These are phyloP conservation scores for Cydia strobilella DNA, from an alignment of 1,140 invertebrate species.

Conservation along the genomic window DNA sequence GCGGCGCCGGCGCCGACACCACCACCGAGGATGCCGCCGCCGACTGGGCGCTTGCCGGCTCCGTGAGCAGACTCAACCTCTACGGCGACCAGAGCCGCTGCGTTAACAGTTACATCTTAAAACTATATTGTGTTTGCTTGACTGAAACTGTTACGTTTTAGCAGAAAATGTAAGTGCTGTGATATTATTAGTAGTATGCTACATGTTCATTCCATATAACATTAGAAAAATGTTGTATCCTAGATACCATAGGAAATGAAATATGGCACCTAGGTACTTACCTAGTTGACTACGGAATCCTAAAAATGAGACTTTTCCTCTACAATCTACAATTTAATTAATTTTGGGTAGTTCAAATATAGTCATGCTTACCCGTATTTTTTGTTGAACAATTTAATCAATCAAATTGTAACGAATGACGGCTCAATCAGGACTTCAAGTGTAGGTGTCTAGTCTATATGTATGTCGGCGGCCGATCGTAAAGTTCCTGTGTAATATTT, in stretches of 20 bases:
- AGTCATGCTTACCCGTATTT: neutral
- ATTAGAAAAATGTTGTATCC: neutral
- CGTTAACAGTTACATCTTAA: slow-evolving; percentile 86
- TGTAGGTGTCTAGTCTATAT: neutral
- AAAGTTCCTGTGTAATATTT: too few species aligned
- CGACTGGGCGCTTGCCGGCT: slow-evolving; percentile 81
- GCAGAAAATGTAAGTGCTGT: slow-evolving; percentile 52
- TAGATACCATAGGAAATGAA: neutral
- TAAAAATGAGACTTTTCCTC: neutral
- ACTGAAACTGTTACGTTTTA: slow-evolving; percentile 7
- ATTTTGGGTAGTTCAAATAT: neutral
- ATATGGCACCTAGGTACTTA: neutral
- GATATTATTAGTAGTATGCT: slow-evolving; percentile 30
- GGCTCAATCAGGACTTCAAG: neutral
- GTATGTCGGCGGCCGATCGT: too few species aligned
- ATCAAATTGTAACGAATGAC: neutral
- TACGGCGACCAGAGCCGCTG: slow-evolving; percentile 90
- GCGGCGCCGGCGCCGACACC: slow-evolving; percentile 72
- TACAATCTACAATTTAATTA: neutral
- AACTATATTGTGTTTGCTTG: slow-evolving; percentile 89
- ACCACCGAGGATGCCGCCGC: slow-evolving; percentile 83
- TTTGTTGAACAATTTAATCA: neutral
- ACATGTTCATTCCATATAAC: neutral
- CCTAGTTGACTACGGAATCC: too few species aligned
- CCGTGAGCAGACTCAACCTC: slow-evolving; percentile 89